Evolutionary conservation across 2,113 vertebrate species (phyloP).

Genomic region (Gallinago media): DNA sequence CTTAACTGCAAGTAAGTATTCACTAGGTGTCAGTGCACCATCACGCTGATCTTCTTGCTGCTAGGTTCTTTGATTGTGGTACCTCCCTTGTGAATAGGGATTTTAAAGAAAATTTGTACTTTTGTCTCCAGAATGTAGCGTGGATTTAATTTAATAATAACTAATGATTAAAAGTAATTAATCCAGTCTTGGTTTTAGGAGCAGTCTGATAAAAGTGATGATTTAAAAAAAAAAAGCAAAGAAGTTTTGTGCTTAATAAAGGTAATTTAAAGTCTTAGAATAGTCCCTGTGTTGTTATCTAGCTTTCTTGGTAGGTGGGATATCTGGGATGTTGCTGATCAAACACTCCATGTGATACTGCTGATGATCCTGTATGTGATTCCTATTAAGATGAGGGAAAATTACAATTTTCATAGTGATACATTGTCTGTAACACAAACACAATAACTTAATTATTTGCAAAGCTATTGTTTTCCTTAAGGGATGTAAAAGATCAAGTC

Average conservation of each 20-base stretch:
- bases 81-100: neutral
- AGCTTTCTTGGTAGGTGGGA: neutral
- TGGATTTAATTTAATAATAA: neutral
- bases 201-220: neutral
- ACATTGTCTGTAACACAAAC: neutral
- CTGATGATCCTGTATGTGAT: neutral
- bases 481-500: neutral
- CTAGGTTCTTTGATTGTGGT: neutral
- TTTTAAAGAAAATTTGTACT: neutral
- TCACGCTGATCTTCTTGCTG: neutral
- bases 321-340: neutral
- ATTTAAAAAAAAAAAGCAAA: neutral
- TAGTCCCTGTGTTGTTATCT: neutral
- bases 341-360: neutral
- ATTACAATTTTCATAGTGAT: neutral
- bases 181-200: neutral
- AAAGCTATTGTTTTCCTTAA: neutral
- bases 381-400: neutral
- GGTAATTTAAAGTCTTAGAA: neutral
- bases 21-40: slow-evolving; percentile 73
- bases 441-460: neutral
- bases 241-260: neutral
- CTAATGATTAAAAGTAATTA: neutral
- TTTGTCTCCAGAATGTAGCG: neutral
- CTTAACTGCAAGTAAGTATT: neutral